Conservation (phyloP, 2,888 invertebrate genomes). For the Calliscelio sp. region DNA sequence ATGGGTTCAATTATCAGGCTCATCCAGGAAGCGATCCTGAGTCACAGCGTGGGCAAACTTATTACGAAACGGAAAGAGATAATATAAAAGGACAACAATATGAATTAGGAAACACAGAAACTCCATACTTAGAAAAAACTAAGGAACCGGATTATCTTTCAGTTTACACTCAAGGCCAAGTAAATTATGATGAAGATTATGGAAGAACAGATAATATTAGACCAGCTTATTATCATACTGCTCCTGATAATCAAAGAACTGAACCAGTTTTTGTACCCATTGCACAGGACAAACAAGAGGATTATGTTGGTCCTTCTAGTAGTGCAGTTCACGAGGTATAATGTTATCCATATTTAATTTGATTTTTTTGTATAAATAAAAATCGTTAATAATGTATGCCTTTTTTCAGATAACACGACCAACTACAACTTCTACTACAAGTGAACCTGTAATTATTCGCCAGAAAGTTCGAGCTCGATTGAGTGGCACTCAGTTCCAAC, state of each 20-base stretch:
- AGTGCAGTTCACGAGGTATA: conserved; percentile 75
- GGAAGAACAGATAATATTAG: conserved; percentile 62
- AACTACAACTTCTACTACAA: conserved; percentile 77
- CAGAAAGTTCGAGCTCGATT: conserved; percentile 81
- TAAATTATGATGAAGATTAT: conserved; percentile 62
- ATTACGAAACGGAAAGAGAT: conserved; percentile 75
- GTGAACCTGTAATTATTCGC: conserved; percentile 79
- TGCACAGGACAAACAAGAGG: conserved; percentile 76
- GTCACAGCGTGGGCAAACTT: conserved; percentile 76
- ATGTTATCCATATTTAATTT: conserved; percentile 2
- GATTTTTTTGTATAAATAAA: too few species aligned
- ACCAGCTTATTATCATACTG: conserved; percentile 52
- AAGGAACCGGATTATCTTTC: conserved; percentile 76
- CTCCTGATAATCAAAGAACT: conserved; percentile 61
- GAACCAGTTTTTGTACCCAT: conserved; percentile 76
- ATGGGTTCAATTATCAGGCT: conserved; percentile 82
- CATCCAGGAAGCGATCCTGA: conserved; percentile 72
- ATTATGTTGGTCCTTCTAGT: conserved; percentile 75
- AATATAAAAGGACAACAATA: conserved; percentile 76
- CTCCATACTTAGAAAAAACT: conserved; percentile 71
- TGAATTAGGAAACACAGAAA: conserved; percentile 74
- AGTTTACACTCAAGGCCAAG: conserved; percentile 74
- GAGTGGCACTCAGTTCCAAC: conserved; percentile 77
- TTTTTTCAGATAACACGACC: conserved; percentile 49
- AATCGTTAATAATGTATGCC: not conserved